Evolutionary conservation across 2,888 invertebrate genomes (phyloP).

Genomic region (Tetheella fluctuosa): DNA sequence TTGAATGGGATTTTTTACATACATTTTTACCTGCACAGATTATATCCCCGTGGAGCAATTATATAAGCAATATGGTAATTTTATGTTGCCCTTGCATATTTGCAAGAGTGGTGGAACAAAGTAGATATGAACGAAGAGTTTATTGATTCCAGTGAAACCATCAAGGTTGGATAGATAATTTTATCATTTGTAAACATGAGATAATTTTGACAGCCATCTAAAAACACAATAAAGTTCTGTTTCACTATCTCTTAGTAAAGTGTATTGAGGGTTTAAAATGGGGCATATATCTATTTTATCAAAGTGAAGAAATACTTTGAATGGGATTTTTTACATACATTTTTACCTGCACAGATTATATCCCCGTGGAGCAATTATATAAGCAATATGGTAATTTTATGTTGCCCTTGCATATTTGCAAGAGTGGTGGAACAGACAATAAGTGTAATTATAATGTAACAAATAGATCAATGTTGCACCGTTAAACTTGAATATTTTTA

Average conservation of each 20-base stretch:
- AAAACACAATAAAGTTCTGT: slow-evolving; percentile 8
- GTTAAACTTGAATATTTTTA: slow-evolving; percentile 73
- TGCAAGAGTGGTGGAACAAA: slow-evolving; percentile 13
- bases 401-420: slow-evolving; percentile 9
- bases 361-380: background rate
- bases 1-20: background rate
- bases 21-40: background rate
- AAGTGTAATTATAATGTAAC: slow-evolving; percentile 60
- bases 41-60: background rate
- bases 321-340: background rate
- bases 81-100: slow-evolving; percentile 2
- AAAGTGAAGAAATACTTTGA: background rate
- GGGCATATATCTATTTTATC: background rate
- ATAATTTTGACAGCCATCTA: slow-evolving; percentile 12
- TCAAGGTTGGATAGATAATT: background rate
- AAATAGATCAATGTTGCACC: slow-evolving; percentile 70
- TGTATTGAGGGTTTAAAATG: background rate
- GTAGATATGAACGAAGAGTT: too few relatives aligned
- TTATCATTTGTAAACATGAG: background rate
- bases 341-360: background rate
- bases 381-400: background rate
- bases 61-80: background rate
- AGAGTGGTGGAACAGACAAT: slow-evolving; percentile 17
- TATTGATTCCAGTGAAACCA: background rate
- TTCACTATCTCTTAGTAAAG: slow-evolving; percentile 12